Conservation (phyloP, 2,888 invertebrate species). For the Pasiphila rectangulata region DNA sequence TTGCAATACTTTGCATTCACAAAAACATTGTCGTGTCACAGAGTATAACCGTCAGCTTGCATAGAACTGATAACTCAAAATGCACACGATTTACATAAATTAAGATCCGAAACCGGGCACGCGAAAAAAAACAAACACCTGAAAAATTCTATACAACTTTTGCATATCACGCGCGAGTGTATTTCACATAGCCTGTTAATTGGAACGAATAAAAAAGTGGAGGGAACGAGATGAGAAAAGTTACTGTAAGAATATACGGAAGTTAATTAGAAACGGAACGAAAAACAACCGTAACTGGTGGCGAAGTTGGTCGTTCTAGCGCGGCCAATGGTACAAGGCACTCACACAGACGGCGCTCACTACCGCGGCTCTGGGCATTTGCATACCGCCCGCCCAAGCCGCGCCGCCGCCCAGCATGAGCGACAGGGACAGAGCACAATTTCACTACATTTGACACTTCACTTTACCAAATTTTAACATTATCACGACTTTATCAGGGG, state of each 20-base stretch:
- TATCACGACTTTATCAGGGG: constrained; percentile 22
- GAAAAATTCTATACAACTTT: constrained; percentile 55
- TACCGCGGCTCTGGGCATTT: constrained; percentile 74
- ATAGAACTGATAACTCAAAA: constrained; percentile 52
- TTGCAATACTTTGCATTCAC: constrained; percentile 47
- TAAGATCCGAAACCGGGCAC: constrained; percentile 50
- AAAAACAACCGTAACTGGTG: constrained; percentile 82
- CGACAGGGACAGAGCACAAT: constrained; percentile 70
- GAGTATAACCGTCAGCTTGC: constrained; percentile 52
- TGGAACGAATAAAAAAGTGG: constrained; percentile 60
- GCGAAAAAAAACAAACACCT: constrained; percentile 65
- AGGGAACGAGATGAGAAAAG: constrained; percentile 76
- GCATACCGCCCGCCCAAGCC: constrained; percentile 81
- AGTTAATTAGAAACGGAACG: constrained; percentile 80
- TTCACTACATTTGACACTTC: constrained; percentile 55
- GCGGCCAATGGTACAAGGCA: constrained; percentile 78
- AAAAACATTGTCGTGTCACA: constrained; percentile 66
- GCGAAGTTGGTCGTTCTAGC: constrained; percentile 81
- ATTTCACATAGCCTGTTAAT: constrained; percentile 65
- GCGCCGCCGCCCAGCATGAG: constrained; percentile 77
- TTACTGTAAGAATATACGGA: constrained; percentile 79
- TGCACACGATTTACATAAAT: constrained; percentile 56
- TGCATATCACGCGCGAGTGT: constrained; percentile 67
- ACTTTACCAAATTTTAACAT: constrained; percentile 35
- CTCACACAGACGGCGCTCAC: constrained; percentile 68